phyloP scores from a whole-genome alignment of 1,140 invertebrate genomes.

The Tachypleus tridentatus region DNA sequence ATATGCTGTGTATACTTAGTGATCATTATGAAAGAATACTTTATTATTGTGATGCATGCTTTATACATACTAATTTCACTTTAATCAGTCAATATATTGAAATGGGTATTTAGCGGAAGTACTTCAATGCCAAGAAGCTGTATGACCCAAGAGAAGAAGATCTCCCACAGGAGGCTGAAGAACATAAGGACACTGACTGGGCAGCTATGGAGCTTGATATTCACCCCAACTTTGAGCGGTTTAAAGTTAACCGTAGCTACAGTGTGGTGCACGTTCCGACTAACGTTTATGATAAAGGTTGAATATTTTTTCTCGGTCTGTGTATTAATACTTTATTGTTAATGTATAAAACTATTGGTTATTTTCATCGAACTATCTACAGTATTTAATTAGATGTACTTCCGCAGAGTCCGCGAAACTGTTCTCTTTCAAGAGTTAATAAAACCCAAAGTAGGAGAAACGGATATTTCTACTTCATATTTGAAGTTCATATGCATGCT shows the following conservation, averaged over 20 bases:
- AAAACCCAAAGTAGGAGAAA: too few species aligned
- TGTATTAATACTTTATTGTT: too few species aligned
- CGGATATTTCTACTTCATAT: too few species aligned
- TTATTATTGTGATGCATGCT: not conserved
- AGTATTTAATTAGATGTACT: too few species aligned
- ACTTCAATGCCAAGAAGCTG: constrained; percentile 11
- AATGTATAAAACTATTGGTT: too few species aligned
- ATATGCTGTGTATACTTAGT: not conserved
- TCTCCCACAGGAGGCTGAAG: not conserved
- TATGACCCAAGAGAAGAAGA: constrained; percentile 3
- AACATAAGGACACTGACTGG: not conserved
- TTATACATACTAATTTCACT: not conserved
- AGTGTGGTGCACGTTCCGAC: constrained; percentile 88
- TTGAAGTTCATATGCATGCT: too few species aligned
- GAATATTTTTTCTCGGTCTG: too few species aligned
- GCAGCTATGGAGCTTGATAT: constrained; percentile 42
- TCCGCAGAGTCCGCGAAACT: too few species aligned
- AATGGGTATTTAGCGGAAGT: constrained; percentile 6
- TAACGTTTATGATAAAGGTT: constrained; percentile 79
- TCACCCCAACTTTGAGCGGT: constrained; percentile 63
- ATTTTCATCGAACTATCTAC: too few species aligned
- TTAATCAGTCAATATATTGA: not conserved
- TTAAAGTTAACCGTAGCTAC: constrained; percentile 61
- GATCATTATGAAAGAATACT: not conserved
- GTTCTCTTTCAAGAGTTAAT: too few species aligned